Conservation (phyloP, 2,113 vertebrate species). For the Typhlomys cinereus region DNA sequence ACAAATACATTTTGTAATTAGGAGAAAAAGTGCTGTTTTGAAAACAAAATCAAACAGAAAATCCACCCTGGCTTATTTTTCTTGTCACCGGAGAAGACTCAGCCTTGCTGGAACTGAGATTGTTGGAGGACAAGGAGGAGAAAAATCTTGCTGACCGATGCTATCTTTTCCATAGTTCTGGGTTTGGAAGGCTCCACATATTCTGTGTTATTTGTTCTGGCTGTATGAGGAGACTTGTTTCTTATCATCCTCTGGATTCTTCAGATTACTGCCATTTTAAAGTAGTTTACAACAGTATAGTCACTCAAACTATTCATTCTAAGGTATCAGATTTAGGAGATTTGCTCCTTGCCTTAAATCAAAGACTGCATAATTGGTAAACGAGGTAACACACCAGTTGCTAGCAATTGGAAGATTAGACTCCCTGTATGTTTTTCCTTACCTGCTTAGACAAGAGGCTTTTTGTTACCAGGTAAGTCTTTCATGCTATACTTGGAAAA, state of each 20-base stretch:
- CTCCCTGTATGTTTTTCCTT: constrained; percentile 30
- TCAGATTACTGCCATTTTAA: constrained; percentile 61
- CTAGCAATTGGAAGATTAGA: constrained; percentile 62
- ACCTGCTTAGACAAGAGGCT: constrained; percentile 62
- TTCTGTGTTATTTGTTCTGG: constrained; percentile 49
- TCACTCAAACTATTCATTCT: constrained; percentile 39
- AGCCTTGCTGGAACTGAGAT: not conserved
- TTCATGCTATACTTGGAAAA: constrained; percentile 13
- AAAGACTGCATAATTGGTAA: constrained; percentile 59
- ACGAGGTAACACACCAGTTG: constrained; percentile 42
- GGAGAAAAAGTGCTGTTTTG: constrained; percentile 28
- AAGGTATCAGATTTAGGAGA: constrained; percentile 67
- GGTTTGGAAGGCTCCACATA: constrained; percentile 33
- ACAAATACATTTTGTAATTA: constrained; percentile 21
- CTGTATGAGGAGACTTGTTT: constrained; percentile 25
- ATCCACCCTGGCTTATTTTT: constrained; percentile 35
- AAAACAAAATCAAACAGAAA: constrained; percentile 46
- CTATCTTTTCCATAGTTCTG: constrained; percentile 15
- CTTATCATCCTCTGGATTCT: constrained; percentile 62
- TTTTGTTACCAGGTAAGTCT: constrained; percentile 57
- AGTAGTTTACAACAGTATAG: constrained; percentile 49
- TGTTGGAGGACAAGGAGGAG: not conserved
- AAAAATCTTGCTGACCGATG: not conserved
- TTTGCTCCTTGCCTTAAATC: constrained; percentile 51
- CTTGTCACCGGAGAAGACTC: constrained; percentile 10